phyloP scores from a whole-genome alignment of 2,888 invertebrate species.

The Dione juno region DNA sequence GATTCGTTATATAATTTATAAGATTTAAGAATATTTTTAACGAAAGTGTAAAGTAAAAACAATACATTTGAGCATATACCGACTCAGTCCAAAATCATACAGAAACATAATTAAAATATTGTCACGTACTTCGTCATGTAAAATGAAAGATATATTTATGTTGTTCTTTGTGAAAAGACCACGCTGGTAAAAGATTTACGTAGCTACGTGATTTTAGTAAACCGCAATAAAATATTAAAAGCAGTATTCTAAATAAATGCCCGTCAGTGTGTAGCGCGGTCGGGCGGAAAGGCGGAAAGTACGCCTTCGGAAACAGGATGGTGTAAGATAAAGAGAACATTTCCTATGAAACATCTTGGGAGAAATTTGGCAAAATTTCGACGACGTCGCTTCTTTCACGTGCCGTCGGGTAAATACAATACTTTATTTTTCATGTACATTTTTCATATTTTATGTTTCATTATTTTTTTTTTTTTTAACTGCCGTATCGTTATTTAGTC shows the following conservation, averaged over 20 bases:
- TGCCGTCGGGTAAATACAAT: slow-evolving; percentile 57
- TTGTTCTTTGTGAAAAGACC: background rate
- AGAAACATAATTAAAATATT: slow-evolving; percentile 1
- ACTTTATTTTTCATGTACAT: slow-evolving; percentile 51
- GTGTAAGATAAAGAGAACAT: slow-evolving; percentile 83
- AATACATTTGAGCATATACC: too few relatives aligned
- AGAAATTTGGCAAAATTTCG: slow-evolving; percentile 73
- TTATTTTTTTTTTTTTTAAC: slow-evolving; percentile 19
- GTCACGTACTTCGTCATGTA: background rate
- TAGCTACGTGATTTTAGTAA: slow-evolving; percentile 24
- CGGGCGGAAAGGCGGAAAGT: slow-evolving; percentile 74
- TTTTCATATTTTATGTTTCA: slow-evolving; percentile 11
- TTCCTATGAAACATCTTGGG: slow-evolving; percentile 75
- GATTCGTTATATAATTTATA: too few relatives aligned
- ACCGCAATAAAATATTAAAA: slow-evolving; percentile 32
- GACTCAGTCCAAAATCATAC: background rate
- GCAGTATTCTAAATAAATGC: slow-evolving; percentile 67
- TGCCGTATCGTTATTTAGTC: background rate
- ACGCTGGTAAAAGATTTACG: background rate
- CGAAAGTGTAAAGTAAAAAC: too few relatives aligned
- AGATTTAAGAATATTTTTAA: too few relatives aligned
- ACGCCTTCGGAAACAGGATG: slow-evolving; percentile 78
- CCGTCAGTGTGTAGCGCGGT: slow-evolving; percentile 69
- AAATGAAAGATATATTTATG: slow-evolving; percentile 1
- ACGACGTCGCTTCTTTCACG: slow-evolving; percentile 63